Evolutionary conservation across 2,113 vertebrate genomes (phyloP).

Genomic region (Oreochromis spilurus): DNA sequence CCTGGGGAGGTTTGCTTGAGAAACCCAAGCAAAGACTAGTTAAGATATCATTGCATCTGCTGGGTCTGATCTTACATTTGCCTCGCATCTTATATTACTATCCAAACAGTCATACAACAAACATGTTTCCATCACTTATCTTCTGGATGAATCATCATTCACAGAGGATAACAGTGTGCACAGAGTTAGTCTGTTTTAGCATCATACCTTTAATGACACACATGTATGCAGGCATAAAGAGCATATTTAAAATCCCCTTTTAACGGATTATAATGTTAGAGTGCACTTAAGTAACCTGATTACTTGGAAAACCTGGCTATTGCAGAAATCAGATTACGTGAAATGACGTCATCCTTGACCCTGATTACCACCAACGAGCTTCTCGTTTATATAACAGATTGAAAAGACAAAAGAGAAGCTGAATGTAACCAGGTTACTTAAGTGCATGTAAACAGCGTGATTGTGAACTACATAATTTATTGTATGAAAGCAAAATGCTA

Average conservation of each 20-base stretch:
- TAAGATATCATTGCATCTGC: not conserved
- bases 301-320: not conserved
- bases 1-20: not conserved
- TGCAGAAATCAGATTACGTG: not conserved
- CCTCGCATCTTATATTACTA: not conserved
- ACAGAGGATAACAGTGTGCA: not conserved
- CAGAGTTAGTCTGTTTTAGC: not conserved
- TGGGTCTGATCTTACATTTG: not conserved
- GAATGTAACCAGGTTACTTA: not conserved
- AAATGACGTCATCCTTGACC: not conserved
- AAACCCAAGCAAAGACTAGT: not conserved
- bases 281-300: not conserved
- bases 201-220: not conserved
- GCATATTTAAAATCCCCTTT: not conserved
- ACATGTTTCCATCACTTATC: not conserved
- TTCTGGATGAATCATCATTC: not conserved
- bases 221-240: not conserved
- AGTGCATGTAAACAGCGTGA: not conserved
- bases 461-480: not conserved
- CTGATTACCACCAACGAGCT: not conserved
- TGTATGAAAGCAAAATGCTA: not conserved
- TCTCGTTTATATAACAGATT: not conserved
- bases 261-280: not conserved
- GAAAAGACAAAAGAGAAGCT: not conserved
- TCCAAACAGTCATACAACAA: not conserved